Evolutionary conservation across 1,140 invertebrate genomes (phyloP).

Genomic region (Hypsibius dujardini): DNA sequence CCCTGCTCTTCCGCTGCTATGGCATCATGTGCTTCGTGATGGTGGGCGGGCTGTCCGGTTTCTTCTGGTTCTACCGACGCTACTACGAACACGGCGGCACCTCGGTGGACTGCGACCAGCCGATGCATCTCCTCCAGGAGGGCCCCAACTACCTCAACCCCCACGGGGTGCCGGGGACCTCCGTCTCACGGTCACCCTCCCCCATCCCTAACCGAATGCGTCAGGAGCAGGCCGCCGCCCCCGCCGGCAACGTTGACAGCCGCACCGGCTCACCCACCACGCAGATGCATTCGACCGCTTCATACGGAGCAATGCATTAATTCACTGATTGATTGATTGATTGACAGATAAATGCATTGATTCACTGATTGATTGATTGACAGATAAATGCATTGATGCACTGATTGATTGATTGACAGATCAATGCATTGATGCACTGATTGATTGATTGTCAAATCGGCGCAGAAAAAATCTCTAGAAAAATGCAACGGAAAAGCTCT

Average conservation of each 20-base stretch:
- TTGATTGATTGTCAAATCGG: no score
- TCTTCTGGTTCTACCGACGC: not conserved
- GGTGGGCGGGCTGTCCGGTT: conserved; percentile 45
- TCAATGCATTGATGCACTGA: no score
- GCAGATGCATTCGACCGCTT: not conserved
- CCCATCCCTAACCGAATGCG: conserved; percentile 7
- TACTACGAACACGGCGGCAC: conserved; percentile 3
- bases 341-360: conserved; percentile 24
- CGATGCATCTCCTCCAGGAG: conserved; percentile 10
- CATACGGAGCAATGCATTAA: conserved; percentile 34
- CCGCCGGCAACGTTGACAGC: not conserved
- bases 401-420: no score
- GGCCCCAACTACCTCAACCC: conserved; percentile 16
- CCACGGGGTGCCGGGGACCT: conserved; percentile 11
- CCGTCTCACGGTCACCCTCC: conserved; percentile 8
- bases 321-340: no score
- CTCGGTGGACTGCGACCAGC: conserved; percentile 9
- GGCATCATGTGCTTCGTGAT: conserved; percentile 66
- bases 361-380: no score
- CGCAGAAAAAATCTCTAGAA: no score
- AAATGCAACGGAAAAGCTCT: no score
- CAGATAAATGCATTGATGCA: no score
- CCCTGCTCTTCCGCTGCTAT: conserved; percentile 69
- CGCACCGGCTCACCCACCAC: not conserved
- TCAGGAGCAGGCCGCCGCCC: not conserved